Evolutionary conservation across 2,888 invertebrate genomes (phyloP).

Genomic region (Amblyjoppa fuscipennis): DNA sequence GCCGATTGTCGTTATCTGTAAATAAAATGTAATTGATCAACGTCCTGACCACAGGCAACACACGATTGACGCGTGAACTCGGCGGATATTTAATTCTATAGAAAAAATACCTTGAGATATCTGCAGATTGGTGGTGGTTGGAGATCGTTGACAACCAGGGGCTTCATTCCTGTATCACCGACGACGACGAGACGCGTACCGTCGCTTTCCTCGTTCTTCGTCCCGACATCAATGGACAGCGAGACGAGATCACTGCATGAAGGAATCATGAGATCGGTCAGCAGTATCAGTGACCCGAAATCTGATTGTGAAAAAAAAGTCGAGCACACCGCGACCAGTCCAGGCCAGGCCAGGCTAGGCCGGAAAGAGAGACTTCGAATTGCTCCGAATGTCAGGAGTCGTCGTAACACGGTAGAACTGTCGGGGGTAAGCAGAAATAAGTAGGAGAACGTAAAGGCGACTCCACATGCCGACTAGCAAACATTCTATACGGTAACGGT

Average conservation of each 20-base stretch:
- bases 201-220: constrained; percentile 94
- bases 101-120: constrained; percentile 91
- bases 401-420: no score
- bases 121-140: constrained; percentile 96
- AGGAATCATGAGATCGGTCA: constrained; percentile 91
- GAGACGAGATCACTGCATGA: constrained; percentile 93
- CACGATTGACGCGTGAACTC: not conserved
- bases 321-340: no score
- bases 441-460: no score
- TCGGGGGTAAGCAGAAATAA: no score
- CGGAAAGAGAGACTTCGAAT: no score
- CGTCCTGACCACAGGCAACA: not conserved
- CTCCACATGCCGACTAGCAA: no score
- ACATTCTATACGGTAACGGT: no score
- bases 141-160: constrained; percentile 94
- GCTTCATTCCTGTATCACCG: constrained; percentile 94
- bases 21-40: constrained; percentile 29
- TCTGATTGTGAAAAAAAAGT: no score
- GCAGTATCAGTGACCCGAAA: constrained; percentile 93
- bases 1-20: constrained; percentile 95
- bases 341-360: no score
- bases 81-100: not conserved
- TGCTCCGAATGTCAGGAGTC: no score
- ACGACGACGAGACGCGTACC: constrained; percentile 94
- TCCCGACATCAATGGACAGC: constrained; percentile 96